A percentile compares a stretch with the other conserved stretches of the same genome.
Evolutionary conservation across 2,113 vertebrate genomes (phyloP).

Genomic region (Eptesicus fuscus): DNA sequence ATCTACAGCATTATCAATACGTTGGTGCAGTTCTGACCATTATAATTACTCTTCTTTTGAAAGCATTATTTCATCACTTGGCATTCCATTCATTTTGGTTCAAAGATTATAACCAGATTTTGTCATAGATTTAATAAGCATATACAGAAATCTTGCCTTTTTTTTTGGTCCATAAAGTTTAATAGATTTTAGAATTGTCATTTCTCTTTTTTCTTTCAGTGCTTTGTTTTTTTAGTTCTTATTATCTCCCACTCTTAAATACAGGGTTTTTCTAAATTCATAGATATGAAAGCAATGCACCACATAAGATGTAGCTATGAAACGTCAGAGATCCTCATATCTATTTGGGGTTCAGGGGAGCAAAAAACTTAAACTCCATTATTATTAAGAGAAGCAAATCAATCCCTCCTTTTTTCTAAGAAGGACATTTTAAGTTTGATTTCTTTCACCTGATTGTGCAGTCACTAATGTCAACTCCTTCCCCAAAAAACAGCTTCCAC

Average conservation of each 20-base stretch:
- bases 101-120: constrained; percentile 33
- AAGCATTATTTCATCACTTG: constrained; percentile 22
- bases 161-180: background rate
- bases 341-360: background rate
- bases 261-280: background rate
- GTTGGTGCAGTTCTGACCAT: background rate
- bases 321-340: background rate
- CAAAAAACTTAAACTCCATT: background rate
- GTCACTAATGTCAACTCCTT: background rate
- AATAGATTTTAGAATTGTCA: background rate
- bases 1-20: background rate
- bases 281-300: background rate
- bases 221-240: background rate
- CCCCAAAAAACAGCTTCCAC: background rate
- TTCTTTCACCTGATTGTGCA: background rate
- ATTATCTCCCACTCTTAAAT: background rate
- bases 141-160: background rate
- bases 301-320: background rate
- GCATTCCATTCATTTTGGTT: background rate
- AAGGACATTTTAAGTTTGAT: background rate
- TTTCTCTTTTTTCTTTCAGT: background rate
- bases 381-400: background rate
- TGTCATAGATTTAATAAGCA: background rate
- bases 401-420: background rate
- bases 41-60: background rate